These are phyloP conservation scores for Betta splendens DNA, from an alignment of 2,797 vertebrate genomes.

Conservation along the genomic window DNA sequence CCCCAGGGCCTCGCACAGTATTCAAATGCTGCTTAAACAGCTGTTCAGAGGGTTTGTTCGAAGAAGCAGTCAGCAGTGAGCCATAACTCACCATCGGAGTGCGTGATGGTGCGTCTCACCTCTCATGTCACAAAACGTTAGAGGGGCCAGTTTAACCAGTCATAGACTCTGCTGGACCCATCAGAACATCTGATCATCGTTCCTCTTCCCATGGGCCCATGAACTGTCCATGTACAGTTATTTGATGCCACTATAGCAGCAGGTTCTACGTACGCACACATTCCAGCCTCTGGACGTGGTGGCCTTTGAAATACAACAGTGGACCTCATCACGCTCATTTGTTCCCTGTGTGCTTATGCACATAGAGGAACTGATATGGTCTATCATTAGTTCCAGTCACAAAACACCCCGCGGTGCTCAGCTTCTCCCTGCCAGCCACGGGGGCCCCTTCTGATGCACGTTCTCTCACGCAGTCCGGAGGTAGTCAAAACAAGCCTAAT, in stretches of 20 bases:
- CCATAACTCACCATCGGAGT: slow-evolving; percentile 32
- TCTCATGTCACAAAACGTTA: slow-evolving; percentile 52
- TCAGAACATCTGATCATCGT: slow-evolving; percentile 67
- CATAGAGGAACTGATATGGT: slow-evolving; percentile 14
- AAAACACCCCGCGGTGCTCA: slow-evolving; percentile 3
- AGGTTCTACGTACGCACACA: too few relatives aligned
- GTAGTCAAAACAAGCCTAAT: too few relatives aligned
- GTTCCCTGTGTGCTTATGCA: slow-evolving; percentile 8
- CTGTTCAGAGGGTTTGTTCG: slow-evolving; percentile 11
- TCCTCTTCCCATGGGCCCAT: slow-evolving; percentile 59
- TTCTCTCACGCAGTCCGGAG: neutral
- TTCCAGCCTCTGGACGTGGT: too few relatives aligned
- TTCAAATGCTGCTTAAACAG: slow-evolving; percentile 35
- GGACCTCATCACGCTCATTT: slow-evolving; percentile 21
- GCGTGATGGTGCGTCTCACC: too few relatives aligned
- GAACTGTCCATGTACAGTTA: slow-evolving; percentile 70
- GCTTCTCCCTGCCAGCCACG: neutral
- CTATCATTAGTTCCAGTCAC: slow-evolving; percentile 39
- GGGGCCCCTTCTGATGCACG: too few relatives aligned
- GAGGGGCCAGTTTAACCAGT: slow-evolving; percentile 61
- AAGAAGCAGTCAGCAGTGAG: slow-evolving; percentile 15
- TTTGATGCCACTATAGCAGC: slow-evolving; percentile 65
- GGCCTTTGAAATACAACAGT: slow-evolving; percentile 27
- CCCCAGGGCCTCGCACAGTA: slow-evolving; percentile 1
- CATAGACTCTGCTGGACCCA: slow-evolving; percentile 56